These are phyloP conservation scores for Ophion obscuratus DNA, from an alignment of 2,888 invertebrate genomes.

Conservation along the genomic window DNA sequence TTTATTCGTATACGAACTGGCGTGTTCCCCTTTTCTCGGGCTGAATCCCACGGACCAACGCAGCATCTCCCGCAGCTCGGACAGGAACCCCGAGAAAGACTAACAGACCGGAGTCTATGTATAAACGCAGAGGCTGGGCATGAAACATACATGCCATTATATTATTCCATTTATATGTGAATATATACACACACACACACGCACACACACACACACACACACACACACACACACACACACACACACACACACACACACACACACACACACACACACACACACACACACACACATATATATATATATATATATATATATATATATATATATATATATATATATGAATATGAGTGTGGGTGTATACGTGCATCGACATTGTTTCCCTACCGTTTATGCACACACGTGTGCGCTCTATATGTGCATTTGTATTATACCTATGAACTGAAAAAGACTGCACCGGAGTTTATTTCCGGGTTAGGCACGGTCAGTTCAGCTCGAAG, in stretches of 20 bases:
- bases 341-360: not conserved
- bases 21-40: slow-evolving; percentile 37
- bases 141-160: slow-evolving; percentile 7
- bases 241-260: no score
- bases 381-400: slow-evolving; percentile 13
- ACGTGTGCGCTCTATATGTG: not conserved
- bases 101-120: slow-evolving; percentile 52
- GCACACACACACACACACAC: no score
- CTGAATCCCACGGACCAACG: slow-evolving; percentile 55
- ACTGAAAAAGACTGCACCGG: slow-evolving; percentile 3
- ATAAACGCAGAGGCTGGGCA: slow-evolving; percentile 49
- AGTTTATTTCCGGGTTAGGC: slow-evolving; percentile 24
- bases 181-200: no score
- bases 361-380: slow-evolving; percentile 39
- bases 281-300: no score
- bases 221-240: no score
- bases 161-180: slow-evolving; percentile 1
- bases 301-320: no score
- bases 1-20: not conserved
- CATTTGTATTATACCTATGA: not conserved
- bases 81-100: slow-evolving; percentile 30
- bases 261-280: no score
- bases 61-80: slow-evolving; percentile 53
- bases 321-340: not conserved
- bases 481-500: not conserved